Evolutionary conservation across 2,113 vertebrate genomes (phyloP), one percentile per base, ranked within the genome.

Genomic region (Piaya cayana): DNA sequence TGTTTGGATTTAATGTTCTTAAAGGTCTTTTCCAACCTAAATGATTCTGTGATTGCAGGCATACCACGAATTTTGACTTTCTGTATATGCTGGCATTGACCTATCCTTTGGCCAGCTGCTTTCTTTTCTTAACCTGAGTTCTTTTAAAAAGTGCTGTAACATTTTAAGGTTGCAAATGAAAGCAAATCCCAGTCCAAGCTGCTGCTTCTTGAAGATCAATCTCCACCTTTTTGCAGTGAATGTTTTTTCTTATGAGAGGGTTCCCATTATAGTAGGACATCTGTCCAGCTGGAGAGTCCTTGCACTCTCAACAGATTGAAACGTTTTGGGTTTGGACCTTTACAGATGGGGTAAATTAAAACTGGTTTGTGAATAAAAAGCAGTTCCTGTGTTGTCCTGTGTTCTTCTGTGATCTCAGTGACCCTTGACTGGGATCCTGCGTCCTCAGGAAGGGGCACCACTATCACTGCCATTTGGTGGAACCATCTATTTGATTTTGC

Each of bases 261-360:
- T 6, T 94, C 75, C 78, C 18, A 3, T 85, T 90, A 52, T 71
- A 52, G 64, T n/a, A 72, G 49, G 30, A 87, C 65, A 60, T 89
- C 63, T 95, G 84, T 81, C 74, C 45, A 27, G 22, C 18, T 34
- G 16, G 16, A 59, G 16, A 69, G 27, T 17, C 43, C 55, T 36
- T 23, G 5, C 92, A 79, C 37, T 42, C 67, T 87, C 58, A 85
- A 62, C 70, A 89, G 71, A 59, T 55, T 76, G 85, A 94, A 92
- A 89, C 7, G 4, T 77, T 96, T 68, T 90, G 74, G 36, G 22
- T 64, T 79, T 92, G 70, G 53, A 72, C 58, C 29, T 95, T 82
- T 87, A 65, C 58, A 93, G 74, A 87, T 87, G 59, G 70, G 6
- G 34, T 76, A 87, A 79, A 95, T 92, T 74, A 94, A 91, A 93